Conservation (phyloP, 1,140 invertebrate species). For the Lamellibrachia luymesi region DNA sequence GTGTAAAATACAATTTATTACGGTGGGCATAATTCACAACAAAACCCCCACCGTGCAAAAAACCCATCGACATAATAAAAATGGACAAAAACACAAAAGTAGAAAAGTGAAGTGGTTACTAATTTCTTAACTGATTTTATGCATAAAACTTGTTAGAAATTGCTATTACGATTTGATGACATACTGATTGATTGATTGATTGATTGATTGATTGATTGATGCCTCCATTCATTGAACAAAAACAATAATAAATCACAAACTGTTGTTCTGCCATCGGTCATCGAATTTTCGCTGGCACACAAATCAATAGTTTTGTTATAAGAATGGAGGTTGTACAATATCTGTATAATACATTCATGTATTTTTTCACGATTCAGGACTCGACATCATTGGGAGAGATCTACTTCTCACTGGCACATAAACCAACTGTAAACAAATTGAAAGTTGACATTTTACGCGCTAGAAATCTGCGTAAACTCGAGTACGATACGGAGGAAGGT, state of each 20-base stretch:
- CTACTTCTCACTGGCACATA: slow-evolving; percentile 44
- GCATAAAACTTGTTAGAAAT: no score
- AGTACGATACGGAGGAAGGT: slow-evolving; percentile 39
- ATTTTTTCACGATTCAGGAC: slow-evolving; percentile 31
- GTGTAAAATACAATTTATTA: no score
- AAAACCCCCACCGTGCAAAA: no score
- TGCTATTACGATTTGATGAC: neutral
- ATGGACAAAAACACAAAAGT: no score
- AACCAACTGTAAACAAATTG: slow-evolving; percentile 46
- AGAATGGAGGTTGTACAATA: no score
- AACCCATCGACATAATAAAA: no score
- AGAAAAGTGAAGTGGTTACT: no score
- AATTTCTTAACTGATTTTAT: neutral
- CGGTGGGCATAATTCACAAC: no score
- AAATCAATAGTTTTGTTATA: no score
- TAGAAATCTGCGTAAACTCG: slow-evolving; percentile 39
- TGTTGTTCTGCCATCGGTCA: neutral
- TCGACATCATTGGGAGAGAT: slow-evolving; percentile 45
- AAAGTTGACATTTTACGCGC: slow-evolving; percentile 46
- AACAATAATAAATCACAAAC: neutral
- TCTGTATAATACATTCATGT: slow-evolving; percentile 2
- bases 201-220: neutral
- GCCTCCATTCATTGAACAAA: neutral
- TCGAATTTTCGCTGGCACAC: no score
- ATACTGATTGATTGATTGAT: neutral